A percentile compares a stretch with the other conserved stretches of the same genome.
phyloP scores from a whole-genome alignment of 1,140 invertebrate genomes.

The Caenorhabditis briggsae region DNA sequence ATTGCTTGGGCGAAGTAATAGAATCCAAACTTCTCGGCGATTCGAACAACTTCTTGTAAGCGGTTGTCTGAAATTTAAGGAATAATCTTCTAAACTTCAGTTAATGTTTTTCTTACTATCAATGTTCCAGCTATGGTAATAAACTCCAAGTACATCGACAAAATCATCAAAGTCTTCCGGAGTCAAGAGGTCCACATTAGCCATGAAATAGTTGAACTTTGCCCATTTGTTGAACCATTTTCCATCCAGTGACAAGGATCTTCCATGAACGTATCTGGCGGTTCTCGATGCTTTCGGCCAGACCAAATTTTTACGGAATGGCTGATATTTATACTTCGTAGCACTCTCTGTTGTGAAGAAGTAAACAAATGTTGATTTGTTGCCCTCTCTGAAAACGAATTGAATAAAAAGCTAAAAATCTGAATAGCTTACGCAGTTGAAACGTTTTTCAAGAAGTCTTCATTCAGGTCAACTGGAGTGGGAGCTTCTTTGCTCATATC shows the following conservation, averaged over 20 bases:
- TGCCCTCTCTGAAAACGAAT: neutral
- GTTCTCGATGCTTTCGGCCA: constrained; percentile 5
- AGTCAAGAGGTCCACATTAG: neutral
- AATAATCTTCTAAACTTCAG: neutral
- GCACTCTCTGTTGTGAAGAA: neutral
- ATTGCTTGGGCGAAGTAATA: neutral
- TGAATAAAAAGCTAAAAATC: too few species aligned
- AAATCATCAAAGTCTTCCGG: constrained; percentile 1
- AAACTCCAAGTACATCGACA: neutral
- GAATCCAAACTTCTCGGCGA: constrained; percentile 13
- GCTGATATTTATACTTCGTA: neutral
- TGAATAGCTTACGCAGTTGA: too few species aligned
- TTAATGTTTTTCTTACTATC: neutral
- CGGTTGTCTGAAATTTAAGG: neutral
- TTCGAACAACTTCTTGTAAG: neutral
- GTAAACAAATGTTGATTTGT: neutral
- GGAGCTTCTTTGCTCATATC: neutral
- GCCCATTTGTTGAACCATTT: neutral
- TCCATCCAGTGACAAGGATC: neutral
- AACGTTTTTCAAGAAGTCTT: neutral
- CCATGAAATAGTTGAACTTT: neutral
- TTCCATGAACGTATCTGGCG: neutral
- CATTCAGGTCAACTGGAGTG: neutral
- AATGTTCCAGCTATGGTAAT: constrained; percentile 16
- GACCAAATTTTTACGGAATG: neutral